Base-by-base conservation (phyloP, 2,113 vertebrate genomes). In the Mormyrus iriodes region DNA sequence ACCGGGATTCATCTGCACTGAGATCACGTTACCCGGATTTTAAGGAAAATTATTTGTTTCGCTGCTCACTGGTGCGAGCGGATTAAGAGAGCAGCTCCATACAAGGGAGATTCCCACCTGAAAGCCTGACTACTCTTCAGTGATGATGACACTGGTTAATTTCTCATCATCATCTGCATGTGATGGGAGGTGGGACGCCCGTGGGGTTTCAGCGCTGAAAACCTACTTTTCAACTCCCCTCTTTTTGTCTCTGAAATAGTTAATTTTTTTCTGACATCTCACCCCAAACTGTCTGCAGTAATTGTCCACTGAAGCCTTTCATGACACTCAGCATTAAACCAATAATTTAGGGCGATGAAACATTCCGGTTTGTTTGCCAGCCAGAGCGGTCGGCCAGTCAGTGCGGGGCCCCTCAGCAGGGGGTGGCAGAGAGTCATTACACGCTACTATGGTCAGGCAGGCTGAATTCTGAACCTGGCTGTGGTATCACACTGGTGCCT, bases 21-120 rank as follows among this genome's bases (percentile, higher is more conserved):
- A 79, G 65, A 82, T 88, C 65, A 48, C 1, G 1, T 44, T 86
- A 88, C 69, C 46, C 51, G 87, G 49, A 61, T 61, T 88, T 88
- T 88, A 48, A 24, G 10, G 39, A 84, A 48, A 84, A 84, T 42
- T 31, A 42, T 76, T 46, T 88, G 24, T 88, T 46, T 35, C 12
- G 39, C 19, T 0, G 53, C 39, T 24, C 27, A 19, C 86, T 13
- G 19, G 39, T 44, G 61, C 0, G 79, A 73, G 53, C 4, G 17
- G 76, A 83, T 89, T 89, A 83, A 83, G 73, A 53, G 35, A n/a
- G 82, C 13, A 53, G 10, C 31, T 21, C 55, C 21, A 1, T 55
- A 1, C 46, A 83, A 89, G 35, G 42, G 35, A 83, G 52, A 35
- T n/a, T n/a, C 9, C 8, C 17, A 0, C 44, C 73, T 48, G 82